phyloP scores from a whole-genome alignment of 2,797 vertebrate species.

The Loris lydekkerianus region DNA sequence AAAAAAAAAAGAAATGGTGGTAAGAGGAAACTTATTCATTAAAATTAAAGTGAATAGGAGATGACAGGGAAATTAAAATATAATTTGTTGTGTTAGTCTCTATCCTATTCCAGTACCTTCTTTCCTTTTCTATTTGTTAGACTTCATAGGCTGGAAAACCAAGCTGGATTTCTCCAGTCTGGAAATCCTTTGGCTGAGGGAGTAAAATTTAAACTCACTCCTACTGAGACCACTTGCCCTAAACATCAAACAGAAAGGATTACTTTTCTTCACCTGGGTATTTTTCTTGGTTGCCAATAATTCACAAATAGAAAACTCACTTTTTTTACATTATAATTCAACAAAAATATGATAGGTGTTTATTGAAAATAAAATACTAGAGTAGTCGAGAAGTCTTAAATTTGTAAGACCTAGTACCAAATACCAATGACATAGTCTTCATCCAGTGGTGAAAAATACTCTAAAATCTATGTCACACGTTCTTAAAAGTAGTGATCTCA shows the following conservation, averaged over 20 bases:
- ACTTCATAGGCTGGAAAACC: not conserved
- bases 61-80: accelerated
- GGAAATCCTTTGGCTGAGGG: not conserved
- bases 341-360: not conserved
- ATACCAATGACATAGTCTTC: not conserved
- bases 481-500: not conserved
- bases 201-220: not conserved
- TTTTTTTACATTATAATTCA: not conserved
- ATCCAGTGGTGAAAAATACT: not conserved
- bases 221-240: not conserved
- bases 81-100: not conserved
- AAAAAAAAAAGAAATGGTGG: not conserved
- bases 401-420: not conserved
- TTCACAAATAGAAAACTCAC: not conserved
- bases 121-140: not conserved
- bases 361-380: not conserved
- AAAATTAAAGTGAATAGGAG: not conserved
- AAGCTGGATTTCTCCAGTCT: not conserved
- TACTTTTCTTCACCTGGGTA: not conserved
- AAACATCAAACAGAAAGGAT: not conserved
- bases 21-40: not conserved
- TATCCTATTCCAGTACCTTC: not conserved
- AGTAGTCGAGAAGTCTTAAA: not conserved
- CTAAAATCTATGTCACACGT: not conserved
- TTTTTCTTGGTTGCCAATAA: not conserved